Base-by-base conservation (phyloP, 2,888 invertebrate genomes). In the Capitulum mitella region DNA sequence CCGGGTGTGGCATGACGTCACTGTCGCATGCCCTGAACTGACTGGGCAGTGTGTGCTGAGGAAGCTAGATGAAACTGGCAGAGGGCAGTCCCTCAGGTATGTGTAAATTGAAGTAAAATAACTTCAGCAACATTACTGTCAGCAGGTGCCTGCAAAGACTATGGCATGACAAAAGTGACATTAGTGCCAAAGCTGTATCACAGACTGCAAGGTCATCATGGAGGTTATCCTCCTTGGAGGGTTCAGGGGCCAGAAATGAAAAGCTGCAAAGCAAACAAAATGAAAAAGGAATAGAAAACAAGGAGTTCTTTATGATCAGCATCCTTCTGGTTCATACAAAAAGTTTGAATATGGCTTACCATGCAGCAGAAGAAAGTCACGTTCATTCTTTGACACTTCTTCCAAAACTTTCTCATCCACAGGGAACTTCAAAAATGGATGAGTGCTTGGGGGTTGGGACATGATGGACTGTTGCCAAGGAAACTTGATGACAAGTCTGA, bases 301-400 rank as follows among this genome's bases (percentile, higher is more conserved):
- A 22, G 3, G 3, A 12, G 12, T 3, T 16, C 12, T 16, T 51
- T 12, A 22, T 3, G 3, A 12, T 51, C 51, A 22, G 19, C n/a
- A n/a, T 51, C 19, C 22, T 3, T 3, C 6, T 51, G 3, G 16
- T 51, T 6, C 19, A 51, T 51, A 22, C 51, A 51, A 51, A n/a
- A n/a, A n/a, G n/a, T n/a, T n/a, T n/a, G 51, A 58, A n/a, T 5
- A 5, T 58, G n/a, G 32, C 81, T 82, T 83, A 87, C 89, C 94
- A 85, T 94, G 93, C 92, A 93, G 92, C 51, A 94, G 84, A 0
- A 92, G 93, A 92, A 92, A 94, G 85, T 94, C 93, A 85, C 92
- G 93, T 0, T 92, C 90, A 85, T 92, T 92, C 80, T 90, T 89
- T 1, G 91, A 88, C 48, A 93, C 86, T 81, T 90, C 91, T 29